Conservation (phyloP, 2,888 invertebrate genomes). For the Dermolepida albohirtum region DNA sequence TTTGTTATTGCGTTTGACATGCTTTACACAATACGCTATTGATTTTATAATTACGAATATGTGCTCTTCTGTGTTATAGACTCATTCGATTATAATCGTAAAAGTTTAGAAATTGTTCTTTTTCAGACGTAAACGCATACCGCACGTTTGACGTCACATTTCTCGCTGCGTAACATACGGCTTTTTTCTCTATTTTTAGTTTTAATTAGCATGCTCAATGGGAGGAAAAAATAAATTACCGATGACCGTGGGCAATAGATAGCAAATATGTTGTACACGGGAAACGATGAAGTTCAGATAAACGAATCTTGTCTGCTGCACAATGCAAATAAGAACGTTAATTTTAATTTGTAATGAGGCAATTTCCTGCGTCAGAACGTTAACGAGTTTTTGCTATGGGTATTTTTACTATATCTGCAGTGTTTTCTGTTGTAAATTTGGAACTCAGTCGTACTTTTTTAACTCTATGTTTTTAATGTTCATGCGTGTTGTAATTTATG, state of each 20-base stretch:
- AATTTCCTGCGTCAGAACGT: conserved; percentile 25
- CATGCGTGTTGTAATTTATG: no score
- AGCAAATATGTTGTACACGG: conserved; percentile 5
- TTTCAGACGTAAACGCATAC: no score
- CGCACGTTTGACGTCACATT: no score
- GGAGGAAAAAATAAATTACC: conserved; percentile 27
- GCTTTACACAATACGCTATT: no score
- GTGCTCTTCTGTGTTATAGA: no score
- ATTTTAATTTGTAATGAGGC: conserved; percentile 37
- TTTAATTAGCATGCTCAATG: conserved; percentile 27
- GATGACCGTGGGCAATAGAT: conserved; percentile 19
- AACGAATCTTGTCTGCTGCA: conserved; percentile 24
- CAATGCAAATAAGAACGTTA: conserved; percentile 36
- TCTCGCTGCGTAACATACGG: not conserved
- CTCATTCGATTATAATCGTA: no score
- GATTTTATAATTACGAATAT: no score
- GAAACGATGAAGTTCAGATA: conserved; percentile 25
- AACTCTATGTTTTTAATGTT: no score
- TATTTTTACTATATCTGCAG: conserved; percentile 26
- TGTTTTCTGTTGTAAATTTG: conserved; percentile 23
- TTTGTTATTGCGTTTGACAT: no score
- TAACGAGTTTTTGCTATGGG: conserved; percentile 24
- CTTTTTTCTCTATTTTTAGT: conserved; percentile 16
- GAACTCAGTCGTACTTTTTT: not conserved
- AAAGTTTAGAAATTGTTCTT: no score